phyloP scores from a whole-genome alignment of 2,888 invertebrate genomes.

The Trissoscelio sp. region DNA sequence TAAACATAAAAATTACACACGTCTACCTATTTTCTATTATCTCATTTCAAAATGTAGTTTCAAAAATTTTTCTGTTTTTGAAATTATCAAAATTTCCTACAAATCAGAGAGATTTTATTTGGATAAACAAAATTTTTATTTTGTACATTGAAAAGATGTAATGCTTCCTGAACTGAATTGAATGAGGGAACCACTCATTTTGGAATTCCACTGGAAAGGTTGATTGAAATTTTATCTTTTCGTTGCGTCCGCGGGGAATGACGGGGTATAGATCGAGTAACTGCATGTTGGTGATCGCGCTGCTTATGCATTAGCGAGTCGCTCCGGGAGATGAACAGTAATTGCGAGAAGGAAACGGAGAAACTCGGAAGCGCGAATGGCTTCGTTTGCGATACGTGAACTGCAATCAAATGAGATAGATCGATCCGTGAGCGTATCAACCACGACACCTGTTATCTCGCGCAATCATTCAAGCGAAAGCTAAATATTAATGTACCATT shows the following conservation, averaged over 20 bases:
- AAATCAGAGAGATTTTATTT: no score
- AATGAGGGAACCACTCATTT: slow-evolving; percentile 28
- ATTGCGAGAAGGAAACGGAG: slow-evolving; percentile 44
- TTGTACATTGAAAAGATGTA: no score
- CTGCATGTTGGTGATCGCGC: slow-evolving; percentile 36
- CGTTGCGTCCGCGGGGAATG: slow-evolving; percentile 37
- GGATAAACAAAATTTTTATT: no score
- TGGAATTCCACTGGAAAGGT: slow-evolving; percentile 22
- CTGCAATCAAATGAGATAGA: slow-evolving; percentile 31
- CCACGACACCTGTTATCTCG: slow-evolving; percentile 58
- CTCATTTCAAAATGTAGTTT: no score
- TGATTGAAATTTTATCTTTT: slow-evolving; percentile 57
- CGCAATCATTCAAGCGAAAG: slow-evolving; percentile 48
- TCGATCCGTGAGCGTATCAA: slow-evolving; percentile 46
- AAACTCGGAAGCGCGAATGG: slow-evolving; percentile 59
- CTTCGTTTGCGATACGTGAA: slow-evolving; percentile 38
- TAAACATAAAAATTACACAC: no score
- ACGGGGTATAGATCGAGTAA: slow-evolving; percentile 63
- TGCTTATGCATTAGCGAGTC: slow-evolving; percentile 52
- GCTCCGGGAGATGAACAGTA: slow-evolving; percentile 50
- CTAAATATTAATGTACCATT: slow-evolving; percentile 45
- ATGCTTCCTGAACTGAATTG: no score
- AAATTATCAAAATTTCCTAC: no score
- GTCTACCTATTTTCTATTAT: no score
- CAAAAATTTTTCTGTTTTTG: no score